A percentile compares a stretch with the other conserved stretches of the same genome.
Evolutionary conservation across 2,888 invertebrate species (phyloP).

Genomic region (Aporophyla nigra): DNA sequence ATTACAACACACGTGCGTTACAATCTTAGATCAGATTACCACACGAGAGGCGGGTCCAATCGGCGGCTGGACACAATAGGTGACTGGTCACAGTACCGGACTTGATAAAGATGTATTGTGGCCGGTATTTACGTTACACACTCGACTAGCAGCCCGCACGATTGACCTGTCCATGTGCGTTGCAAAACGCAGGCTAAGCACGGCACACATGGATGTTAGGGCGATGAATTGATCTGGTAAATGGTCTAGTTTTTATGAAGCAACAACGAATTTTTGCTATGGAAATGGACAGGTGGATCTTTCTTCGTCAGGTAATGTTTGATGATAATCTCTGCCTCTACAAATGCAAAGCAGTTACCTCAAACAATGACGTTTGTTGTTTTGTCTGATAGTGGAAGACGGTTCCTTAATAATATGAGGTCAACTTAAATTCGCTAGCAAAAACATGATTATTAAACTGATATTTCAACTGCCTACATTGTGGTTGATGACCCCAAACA

Average conservation of each 20-base stretch:
- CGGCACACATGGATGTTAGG: constrained; percentile 63
- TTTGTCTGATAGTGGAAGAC: neutral
- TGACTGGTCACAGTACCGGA: constrained; percentile 60
- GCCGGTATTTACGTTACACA: constrained; percentile 62
- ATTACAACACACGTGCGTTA: constrained; percentile 60
- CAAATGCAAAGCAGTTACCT: neutral
- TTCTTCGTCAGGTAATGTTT: neutral
- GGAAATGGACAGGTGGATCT: no score
- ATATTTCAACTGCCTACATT: no score
- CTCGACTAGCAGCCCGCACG: constrained; percentile 73
- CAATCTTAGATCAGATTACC: constrained; percentile 58
- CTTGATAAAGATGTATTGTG: constrained; percentile 70
- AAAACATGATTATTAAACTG: no score
- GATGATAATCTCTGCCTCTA: neutral
- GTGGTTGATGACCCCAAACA: no score
- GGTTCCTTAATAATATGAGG: no score
- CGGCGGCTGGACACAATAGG: constrained; percentile 60
- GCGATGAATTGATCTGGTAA: constrained; percentile 27
- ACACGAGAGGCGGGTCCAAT: constrained; percentile 65
- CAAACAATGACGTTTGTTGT: neutral
- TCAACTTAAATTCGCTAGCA: no score
- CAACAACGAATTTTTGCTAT: neutral
- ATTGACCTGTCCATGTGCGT: constrained; percentile 82
- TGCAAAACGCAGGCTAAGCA: constrained; percentile 73
- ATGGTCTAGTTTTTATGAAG: constrained; percentile 15